Evolutionary conservation across 2,888 invertebrate genomes (phyloP).

Genomic region (Cephus spinipes): DNA sequence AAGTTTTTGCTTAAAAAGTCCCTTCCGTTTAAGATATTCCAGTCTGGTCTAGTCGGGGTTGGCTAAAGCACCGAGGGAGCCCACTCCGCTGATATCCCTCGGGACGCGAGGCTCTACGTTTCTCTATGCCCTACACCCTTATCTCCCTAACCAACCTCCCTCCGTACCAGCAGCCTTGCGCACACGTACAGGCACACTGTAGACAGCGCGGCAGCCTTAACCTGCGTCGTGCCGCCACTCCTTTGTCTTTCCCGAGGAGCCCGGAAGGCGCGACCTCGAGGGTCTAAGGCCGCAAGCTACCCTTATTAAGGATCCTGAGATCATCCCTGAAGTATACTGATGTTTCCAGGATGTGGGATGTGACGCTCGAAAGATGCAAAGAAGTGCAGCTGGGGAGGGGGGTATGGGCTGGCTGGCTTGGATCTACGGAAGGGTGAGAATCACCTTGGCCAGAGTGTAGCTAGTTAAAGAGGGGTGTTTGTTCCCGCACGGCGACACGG

Average conservation of each 20-base stretch:
- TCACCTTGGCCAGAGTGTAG: neutral
- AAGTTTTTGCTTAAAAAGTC: slow-evolving; percentile 58
- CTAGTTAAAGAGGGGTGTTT: neutral
- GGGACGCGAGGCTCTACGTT: slow-evolving; percentile 50
- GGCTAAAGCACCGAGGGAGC: slow-evolving; percentile 43
- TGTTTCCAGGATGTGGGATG: neutral
- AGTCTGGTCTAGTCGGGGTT: slow-evolving; percentile 52
- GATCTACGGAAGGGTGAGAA: neutral
- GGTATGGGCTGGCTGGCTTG: neutral
- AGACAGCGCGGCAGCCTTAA: slow-evolving; percentile 30
- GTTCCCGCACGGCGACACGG: slow-evolving; percentile 21
- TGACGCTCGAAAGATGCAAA: neutral
- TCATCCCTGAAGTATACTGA: neutral
- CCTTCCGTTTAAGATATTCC: slow-evolving; percentile 59
- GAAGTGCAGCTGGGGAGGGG: neutral
- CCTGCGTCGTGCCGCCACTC: neutral
- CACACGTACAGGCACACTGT: slow-evolving; percentile 23
- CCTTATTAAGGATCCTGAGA: neutral
- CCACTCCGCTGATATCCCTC: slow-evolving; percentile 62
- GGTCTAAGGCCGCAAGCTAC: neutral
- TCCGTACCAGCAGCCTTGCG: slow-evolving; percentile 26
- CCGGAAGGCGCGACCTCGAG: slow-evolving; percentile 5
- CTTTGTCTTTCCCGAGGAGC: neutral
- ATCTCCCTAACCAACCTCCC: slow-evolving; percentile 37
- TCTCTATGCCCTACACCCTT: slow-evolving; percentile 45